phyloP scores from a whole-genome alignment of 2,888 invertebrate genomes.

The Cataglyphis livida region DNA sequence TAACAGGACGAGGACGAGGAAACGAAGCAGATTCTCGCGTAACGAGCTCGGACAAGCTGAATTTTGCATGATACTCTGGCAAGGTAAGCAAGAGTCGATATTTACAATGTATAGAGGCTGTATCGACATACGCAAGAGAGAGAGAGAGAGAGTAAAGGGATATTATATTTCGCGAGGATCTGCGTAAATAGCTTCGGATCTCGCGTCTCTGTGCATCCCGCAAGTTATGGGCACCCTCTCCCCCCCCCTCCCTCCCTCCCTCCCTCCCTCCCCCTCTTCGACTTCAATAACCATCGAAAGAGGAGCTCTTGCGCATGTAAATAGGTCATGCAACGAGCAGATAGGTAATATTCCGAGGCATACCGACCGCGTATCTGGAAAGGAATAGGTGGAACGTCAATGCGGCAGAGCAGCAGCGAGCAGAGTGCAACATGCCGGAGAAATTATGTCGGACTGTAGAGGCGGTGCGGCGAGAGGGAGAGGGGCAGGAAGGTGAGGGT shows the following conservation, averaged over 20 bases:
- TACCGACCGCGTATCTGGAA: slow-evolving; percentile 19
- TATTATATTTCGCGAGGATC: slow-evolving; percentile 2
- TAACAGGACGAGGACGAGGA: slow-evolving; percentile 10
- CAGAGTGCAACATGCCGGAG: slow-evolving; percentile 33
- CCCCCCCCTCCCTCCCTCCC: too few relatives aligned
- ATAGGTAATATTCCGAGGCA: slow-evolving; percentile 36
- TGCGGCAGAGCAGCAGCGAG: slow-evolving; percentile 6
- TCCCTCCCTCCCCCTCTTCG: neutral
- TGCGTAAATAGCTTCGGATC: slow-evolving; percentile 7
- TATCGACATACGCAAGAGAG: neutral
- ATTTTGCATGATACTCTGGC: slow-evolving; percentile 62
- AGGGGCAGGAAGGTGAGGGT: neutral
- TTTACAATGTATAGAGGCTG: slow-evolving; percentile 17
- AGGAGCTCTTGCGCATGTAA: neutral
- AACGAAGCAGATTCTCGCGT: slow-evolving; percentile 65
- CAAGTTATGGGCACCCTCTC: neutral
- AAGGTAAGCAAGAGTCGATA: slow-evolving; percentile 58
- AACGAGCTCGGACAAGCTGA: slow-evolving; percentile 48
- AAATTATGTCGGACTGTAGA: slow-evolving; percentile 36
- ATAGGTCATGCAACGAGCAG: slow-evolving; percentile 19
- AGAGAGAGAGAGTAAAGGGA: neutral
- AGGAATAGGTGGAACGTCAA: slow-evolving; percentile 35
- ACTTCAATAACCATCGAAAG: slow-evolving; percentile 5
- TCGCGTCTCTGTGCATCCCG: neutral
- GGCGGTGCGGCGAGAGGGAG: neutral